phyloP scores from a whole-genome alignment of 2,113 vertebrate genomes.

The Caretta caretta region DNA sequence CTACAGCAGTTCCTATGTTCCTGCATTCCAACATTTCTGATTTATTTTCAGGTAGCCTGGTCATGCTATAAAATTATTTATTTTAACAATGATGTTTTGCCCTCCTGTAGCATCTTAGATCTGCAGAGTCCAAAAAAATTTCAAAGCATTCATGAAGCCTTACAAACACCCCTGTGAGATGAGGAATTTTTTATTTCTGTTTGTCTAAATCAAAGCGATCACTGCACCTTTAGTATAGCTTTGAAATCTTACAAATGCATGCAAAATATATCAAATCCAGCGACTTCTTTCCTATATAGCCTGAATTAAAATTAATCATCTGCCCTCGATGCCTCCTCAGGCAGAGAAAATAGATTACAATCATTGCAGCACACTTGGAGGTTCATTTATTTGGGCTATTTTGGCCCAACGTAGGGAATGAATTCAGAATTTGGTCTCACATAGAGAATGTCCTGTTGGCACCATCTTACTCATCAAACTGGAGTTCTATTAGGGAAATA shows the following conservation, averaged over 20 bases:
- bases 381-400: background rate
- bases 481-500: background rate
- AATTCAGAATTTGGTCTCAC: background rate
- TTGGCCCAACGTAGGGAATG: background rate
- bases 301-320: background rate
- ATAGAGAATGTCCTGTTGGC: background rate
- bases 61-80: background rate
- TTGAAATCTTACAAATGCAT: background rate
- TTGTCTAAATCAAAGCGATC: background rate
- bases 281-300: background rate
- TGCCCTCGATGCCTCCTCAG: background rate
- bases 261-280: background rate
- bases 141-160: background rate
- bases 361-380: fast-evolving
- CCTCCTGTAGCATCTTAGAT: background rate
- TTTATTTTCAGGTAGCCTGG: background rate
- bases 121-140: background rate
- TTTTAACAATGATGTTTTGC: background rate
- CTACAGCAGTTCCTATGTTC: background rate
- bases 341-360: background rate
- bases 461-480: background rate
- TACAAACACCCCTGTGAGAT: background rate
- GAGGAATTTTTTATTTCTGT: background rate
- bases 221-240: background rate
- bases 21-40: background rate